Evolutionary conservation across 2,888 invertebrate genomes (phyloP).

Genomic region (Lutraria lutraria): DNA sequence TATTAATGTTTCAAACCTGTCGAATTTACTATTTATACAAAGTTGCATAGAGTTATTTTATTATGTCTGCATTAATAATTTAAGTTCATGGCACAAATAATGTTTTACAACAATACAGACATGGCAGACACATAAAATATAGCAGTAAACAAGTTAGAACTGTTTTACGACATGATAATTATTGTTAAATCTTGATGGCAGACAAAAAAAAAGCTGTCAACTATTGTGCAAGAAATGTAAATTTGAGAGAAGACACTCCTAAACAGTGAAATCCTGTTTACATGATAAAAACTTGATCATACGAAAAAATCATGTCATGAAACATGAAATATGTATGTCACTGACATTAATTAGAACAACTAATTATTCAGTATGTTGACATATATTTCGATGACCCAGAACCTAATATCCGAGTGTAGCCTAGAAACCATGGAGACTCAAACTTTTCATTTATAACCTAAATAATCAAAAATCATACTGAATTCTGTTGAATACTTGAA

Average conservation of each 20-base stretch:
- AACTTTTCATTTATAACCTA: too few species aligned
- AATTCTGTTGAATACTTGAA: too few species aligned
- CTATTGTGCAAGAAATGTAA: neutral
- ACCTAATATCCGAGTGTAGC: too few species aligned
- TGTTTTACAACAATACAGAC: constrained; percentile 8
- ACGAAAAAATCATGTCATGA: too few species aligned
- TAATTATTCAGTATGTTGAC: too few species aligned
- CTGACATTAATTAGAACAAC: too few species aligned
- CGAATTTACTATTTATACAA: neutral
- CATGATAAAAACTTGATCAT: neutral
- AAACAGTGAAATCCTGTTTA: neutral
- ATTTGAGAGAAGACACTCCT: neutral
- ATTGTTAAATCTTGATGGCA: neutral
- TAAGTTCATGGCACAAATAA: neutral
- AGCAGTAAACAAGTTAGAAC: neutral
- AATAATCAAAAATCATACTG: too few species aligned
- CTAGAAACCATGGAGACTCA: too few species aligned
- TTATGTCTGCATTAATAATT: neutral
- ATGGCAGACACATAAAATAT: neutral
- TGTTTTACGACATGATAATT: constrained; percentile 1
- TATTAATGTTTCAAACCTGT: neutral
- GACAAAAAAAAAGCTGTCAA: neutral
- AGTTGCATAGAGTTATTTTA: neutral
- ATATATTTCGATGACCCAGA: too few species aligned
- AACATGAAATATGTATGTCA: too few species aligned